These are phyloP conservation scores for Phymatocera aterrima DNA, from an alignment of 2,888 invertebrate genomes.

Conservation along the genomic window DNA sequence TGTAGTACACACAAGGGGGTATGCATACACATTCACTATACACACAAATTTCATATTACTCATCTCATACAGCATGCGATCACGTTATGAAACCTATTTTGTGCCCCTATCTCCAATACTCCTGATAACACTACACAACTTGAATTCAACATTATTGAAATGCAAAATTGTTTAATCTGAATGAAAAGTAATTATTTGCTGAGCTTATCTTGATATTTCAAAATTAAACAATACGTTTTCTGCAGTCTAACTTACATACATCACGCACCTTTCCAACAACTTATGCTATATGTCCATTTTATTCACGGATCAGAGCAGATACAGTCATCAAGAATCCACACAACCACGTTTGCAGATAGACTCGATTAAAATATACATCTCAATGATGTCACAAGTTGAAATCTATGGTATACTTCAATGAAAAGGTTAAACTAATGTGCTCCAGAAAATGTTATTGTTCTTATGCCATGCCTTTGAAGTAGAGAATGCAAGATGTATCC, in stretches of 20 bases:
- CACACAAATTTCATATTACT: slow-evolving; percentile 22
- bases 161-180: not conserved
- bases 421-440: not conserved
- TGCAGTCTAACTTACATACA: not conserved
- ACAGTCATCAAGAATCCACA: not conserved
- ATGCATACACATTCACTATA: not conserved
- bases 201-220: not conserved
- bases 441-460: not conserved
- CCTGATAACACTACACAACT: not conserved
- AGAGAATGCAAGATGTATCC: not conserved
- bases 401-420: not conserved
- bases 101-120: not conserved
- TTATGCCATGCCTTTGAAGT: not conserved
- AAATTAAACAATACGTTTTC: not conserved
- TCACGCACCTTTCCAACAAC: not conserved
- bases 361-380: not conserved
- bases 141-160: not conserved
- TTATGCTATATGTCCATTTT: not conserved
- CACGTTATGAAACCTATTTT: not conserved
- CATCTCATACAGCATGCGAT: not conserved
- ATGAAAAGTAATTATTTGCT: too few relatives aligned
- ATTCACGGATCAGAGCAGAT: not conserved
- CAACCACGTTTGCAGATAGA: not conserved
- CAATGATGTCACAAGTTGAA: not conserved
- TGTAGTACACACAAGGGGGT: not conserved